Base-by-base conservation (phyloP, 2,113 vertebrate species). In the Phaethon lepturus region DNA sequence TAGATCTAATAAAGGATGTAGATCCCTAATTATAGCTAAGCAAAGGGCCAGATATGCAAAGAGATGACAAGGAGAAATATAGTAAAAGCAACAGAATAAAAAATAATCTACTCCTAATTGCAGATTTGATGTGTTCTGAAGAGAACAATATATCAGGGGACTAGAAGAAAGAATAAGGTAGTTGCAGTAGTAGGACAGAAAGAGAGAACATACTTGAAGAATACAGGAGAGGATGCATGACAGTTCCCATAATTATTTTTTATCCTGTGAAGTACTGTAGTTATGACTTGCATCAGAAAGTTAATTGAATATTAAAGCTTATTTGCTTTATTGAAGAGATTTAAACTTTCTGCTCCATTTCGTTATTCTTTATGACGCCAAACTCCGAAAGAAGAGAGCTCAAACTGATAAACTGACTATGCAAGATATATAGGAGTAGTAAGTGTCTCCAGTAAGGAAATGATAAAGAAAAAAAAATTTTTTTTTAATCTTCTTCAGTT, bases 281-380 rank as follows among this genome's bases (percentile, higher is more conserved):
- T 55, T 89, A 29, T 24, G 16, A 63, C n/a, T 84, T 86, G 10
- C 13, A 73, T 42, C 38, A 69, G 67, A 85, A 90, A 45, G 13
- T 62, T 11, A 58, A 60, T 14, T 88, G 26, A 26, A 26, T 85
- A 87, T 40, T 82, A 88, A 85, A 72, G 24, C 7, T 81, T 50
- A 69, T 62, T 79, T 91, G 29, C 22, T 73, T 69, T 76, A 14
- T 62, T 79, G 71, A 90, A 77, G 33, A 86, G 22, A 5, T 73
- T 96, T 85, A 90, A 20, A 35, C 9, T 90, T 95, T 92, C 53
- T 89, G 40, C 16, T 67, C 56, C 38, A 76, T 86, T 82, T 91
- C 52, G 28, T 83, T 66, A 42, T 68, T 88, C 22, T 79, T 88
- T 66, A 83, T 49, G 42, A 86, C 66, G 31, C 35, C 68, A 73